Percentiles rank a stretch among this genome's conserved stretches.
Conservation (phyloP, 2,888 invertebrate species). For the Eupithecia abbreviata region DNA sequence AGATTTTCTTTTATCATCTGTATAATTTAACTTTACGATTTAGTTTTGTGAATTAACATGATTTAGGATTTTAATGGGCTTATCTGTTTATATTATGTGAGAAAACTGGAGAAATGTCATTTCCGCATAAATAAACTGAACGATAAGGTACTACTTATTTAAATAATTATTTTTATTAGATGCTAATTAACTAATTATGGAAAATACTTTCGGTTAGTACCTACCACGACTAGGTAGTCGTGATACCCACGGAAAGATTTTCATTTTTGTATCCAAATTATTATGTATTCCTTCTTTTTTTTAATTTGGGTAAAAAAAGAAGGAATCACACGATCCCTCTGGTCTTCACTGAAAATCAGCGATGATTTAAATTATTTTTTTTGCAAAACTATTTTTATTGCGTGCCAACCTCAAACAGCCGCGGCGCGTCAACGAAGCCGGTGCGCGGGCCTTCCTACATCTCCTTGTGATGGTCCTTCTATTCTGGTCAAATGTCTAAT, state of each 20-base stretch:
- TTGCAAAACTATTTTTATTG: too few relatives aligned
- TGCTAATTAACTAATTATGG: constrained; percentile 1
- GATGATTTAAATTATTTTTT: too few relatives aligned
- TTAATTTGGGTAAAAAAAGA: not conserved
- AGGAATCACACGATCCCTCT: not conserved
- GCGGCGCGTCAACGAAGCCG: too few relatives aligned
- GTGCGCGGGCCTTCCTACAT: too few relatives aligned
- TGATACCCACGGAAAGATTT: too few relatives aligned
- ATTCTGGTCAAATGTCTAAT: too few relatives aligned
- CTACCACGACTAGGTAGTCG: not conserved
- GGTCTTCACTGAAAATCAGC: too few relatives aligned
- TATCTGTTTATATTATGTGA: constrained; percentile 45
- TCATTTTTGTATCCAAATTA: too few relatives aligned
- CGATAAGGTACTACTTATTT: not conserved
- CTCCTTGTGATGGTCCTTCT: too few relatives aligned
- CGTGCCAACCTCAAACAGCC: too few relatives aligned
- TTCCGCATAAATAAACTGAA: constrained; percentile 36
- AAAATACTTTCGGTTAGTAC: not conserved
- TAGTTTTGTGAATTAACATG: constrained; percentile 41
- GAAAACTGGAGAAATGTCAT: constrained; percentile 40
- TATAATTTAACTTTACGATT: constrained; percentile 40
- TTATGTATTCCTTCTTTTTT: too few relatives aligned
- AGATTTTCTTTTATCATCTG: constrained; percentile 38
- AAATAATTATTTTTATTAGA: constrained; percentile 5
- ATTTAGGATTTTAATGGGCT: constrained; percentile 38